Percentiles rank a stretch among this genome's conserved stretches.
phyloP scores from a whole-genome alignment of 2,113 vertebrate genomes.

The Plotosus lineatus region DNA sequence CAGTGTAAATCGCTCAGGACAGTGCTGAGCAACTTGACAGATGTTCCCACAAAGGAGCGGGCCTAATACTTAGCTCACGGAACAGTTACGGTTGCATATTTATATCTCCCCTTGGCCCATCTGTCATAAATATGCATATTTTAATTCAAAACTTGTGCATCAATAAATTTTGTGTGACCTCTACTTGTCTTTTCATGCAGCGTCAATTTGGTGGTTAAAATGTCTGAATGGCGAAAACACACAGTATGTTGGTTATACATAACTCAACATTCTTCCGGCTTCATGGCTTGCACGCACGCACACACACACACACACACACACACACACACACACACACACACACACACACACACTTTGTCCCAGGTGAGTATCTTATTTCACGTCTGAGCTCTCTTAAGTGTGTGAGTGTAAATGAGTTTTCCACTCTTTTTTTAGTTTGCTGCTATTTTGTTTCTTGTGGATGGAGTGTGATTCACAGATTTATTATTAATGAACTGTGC shows the following conservation, averaged over 20 bases:
- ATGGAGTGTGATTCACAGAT: constrained; percentile 41
- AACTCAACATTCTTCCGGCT: constrained; percentile 32
- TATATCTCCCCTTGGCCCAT: constrained; percentile 43
- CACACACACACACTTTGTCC: constrained; percentile 43
- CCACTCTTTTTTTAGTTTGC: constrained; percentile 44
- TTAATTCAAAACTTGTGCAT: constrained; percentile 13
- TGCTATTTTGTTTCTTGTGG: constrained; percentile 49
- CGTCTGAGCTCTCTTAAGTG: constrained; percentile 41
- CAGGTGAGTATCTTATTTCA: constrained; percentile 52
- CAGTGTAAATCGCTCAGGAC: constrained; percentile 28
- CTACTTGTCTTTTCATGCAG: neutral
- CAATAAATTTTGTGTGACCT: neutral
- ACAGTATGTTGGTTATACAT: constrained; percentile 42
- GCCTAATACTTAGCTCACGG: constrained; percentile 36
- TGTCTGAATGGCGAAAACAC: constrained; percentile 20
- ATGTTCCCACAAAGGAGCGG: constrained; percentile 46
- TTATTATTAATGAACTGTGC: constrained; percentile 49
- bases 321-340: too few relatives aligned
- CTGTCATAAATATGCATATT: constrained; percentile 29
- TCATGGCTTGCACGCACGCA: too few relatives aligned
- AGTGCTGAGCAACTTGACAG: constrained; percentile 41
- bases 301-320: too few relatives aligned
- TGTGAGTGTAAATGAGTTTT: constrained; percentile 51
- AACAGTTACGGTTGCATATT: constrained; percentile 48
- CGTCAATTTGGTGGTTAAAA: neutral